Percentiles rank a stretch among this genome's conserved stretches.
Evolutionary conservation across 2,113 vertebrate genomes (phyloP).

Genomic region (Motacilla alba): DNA sequence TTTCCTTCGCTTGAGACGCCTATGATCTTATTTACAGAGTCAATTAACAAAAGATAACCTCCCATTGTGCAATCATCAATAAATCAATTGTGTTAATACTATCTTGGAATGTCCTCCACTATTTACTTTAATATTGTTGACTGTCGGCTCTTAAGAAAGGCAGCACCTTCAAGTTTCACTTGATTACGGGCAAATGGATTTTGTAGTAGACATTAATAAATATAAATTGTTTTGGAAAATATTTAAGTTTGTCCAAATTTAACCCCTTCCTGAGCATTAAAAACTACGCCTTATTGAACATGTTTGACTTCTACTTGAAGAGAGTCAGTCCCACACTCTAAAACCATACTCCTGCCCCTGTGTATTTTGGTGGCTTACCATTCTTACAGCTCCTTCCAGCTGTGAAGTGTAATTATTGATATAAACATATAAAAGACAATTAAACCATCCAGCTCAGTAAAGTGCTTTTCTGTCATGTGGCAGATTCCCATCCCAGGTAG

Average conservation of each 20-base stretch:
- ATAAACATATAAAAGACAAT: background rate
- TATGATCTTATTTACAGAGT: constrained; percentile 79
- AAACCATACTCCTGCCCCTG: background rate
- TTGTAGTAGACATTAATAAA: constrained; percentile 64
- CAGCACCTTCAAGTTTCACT: constrained; percentile 52
- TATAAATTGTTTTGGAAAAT: constrained; percentile 63
- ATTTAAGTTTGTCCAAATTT: constrained; percentile 45
- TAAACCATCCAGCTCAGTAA: background rate
- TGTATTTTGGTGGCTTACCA: background rate
- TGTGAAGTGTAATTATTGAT: background rate
- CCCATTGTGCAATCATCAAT: constrained; percentile 83
- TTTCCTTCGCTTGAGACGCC: background rate
- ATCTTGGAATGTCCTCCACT: constrained; percentile 79
- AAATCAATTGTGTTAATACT: constrained; percentile 84
- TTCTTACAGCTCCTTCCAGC: background rate
- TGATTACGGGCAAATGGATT: constrained; percentile 68
- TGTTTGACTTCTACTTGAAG: background rate
- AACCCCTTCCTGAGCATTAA: constrained; percentile 19
- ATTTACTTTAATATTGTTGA: constrained; percentile 81
- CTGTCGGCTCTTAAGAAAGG: constrained; percentile 72
- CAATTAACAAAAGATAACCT: constrained; percentile 85
- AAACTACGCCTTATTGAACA: background rate
- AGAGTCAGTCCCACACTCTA: background rate
- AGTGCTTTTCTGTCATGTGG: background rate
- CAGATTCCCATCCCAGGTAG: background rate